Percentiles rank a stretch among this genome's conserved stretches.
Evolutionary conservation across 2,113 vertebrate species (phyloP).

Genomic region (Marmota monax): DNA sequence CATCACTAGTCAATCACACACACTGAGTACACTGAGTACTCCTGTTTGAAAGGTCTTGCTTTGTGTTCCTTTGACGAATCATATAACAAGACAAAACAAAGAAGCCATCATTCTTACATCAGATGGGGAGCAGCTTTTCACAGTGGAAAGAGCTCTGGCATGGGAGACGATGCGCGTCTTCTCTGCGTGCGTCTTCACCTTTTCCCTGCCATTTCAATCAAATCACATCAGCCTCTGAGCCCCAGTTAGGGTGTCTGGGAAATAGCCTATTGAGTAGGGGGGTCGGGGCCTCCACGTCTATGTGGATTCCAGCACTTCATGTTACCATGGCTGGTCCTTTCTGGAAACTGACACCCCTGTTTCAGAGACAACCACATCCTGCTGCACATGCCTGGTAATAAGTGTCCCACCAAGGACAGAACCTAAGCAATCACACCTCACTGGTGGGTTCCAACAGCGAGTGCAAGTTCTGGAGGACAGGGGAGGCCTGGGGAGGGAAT

Average conservation of each 20-base stretch:
- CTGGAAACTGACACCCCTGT: neutral
- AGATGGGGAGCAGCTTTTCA: accelerated
- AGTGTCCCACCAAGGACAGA: neutral
- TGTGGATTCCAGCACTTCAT: neutral
- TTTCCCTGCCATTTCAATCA: neutral
- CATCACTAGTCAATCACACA: neutral
- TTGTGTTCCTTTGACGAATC: neutral
- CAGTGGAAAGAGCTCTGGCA: neutral
- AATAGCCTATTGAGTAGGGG: neutral
- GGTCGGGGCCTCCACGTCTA: neutral
- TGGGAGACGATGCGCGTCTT: neutral
- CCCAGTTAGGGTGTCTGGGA: neutral
- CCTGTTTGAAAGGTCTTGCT: neutral
- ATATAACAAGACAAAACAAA: neutral
- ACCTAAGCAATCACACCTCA: neutral
- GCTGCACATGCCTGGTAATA: accelerated
- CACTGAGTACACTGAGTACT: neutral
- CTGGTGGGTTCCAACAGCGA: accelerated
- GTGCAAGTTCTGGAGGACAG: accelerated
- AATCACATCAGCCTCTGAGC: neutral
- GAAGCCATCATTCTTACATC: neutral
- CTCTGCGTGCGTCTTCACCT: too few relatives aligned
- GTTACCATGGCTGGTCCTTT: neutral
- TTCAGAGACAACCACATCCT: neutral
- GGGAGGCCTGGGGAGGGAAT: neutral